Percentiles rank a stretch among this genome's conserved stretches.
These are phyloP conservation scores for Coelopa frigida DNA, from an alignment of 1,140 invertebrate genomes.

Conservation along the genomic window DNA sequence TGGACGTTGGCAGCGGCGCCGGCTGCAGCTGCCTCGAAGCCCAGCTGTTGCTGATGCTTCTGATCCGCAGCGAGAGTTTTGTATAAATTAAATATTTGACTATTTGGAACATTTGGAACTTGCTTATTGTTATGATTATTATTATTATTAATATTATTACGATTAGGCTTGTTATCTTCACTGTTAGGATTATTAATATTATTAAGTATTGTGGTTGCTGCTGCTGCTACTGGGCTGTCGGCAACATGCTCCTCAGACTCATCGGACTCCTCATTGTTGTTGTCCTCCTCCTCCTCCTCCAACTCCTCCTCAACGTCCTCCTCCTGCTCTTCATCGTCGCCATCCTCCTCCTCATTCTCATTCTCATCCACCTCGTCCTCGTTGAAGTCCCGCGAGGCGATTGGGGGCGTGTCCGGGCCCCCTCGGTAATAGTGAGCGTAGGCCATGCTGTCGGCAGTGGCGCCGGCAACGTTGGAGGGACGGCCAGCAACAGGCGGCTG, in stretches of 20 bases:
- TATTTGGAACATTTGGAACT: slow-evolving; percentile 44
- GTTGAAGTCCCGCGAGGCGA: background rate
- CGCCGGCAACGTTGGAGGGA: slow-evolving; percentile 10
- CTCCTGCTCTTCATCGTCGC: slow-evolving; percentile 3
- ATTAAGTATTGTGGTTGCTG: no score
- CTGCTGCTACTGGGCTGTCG: no score
- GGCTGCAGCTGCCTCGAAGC: background rate
- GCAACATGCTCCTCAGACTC: background rate
- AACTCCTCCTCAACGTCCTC: background rate
- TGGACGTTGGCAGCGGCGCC: background rate
- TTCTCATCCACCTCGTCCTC: slow-evolving; percentile 1
- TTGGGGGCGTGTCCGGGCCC: background rate
- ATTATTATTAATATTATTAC: no score
- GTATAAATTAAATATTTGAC: slow-evolving; percentile 41
- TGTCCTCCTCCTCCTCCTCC: background rate
- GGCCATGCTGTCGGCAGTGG: slow-evolving; percentile 7
- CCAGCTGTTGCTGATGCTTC: background rate
- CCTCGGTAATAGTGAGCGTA: slow-evolving; percentile 1
- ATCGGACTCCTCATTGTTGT: background rate
- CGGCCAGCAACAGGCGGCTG: slow-evolving; percentile 6
- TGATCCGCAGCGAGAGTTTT: slow-evolving; percentile 1
- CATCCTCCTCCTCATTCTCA: slow-evolving; percentile 7
- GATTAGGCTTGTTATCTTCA: no score
- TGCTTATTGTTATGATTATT: no score
- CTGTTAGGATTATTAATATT: no score